phyloP scores from a whole-genome alignment of 2,113 vertebrate genomes.

The Platysteira castanea region DNA sequence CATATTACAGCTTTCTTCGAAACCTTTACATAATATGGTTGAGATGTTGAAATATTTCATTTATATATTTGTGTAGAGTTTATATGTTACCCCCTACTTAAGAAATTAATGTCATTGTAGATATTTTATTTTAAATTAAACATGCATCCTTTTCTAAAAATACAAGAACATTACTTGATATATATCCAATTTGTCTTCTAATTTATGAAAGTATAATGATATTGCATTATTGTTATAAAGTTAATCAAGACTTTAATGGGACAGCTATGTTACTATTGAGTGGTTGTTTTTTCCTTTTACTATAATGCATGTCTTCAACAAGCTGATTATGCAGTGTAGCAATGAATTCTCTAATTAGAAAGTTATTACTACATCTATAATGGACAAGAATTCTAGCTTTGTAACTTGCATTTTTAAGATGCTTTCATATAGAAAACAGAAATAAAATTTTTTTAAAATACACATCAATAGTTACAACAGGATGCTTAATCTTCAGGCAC shows the following conservation, averaged over 20 bases:
- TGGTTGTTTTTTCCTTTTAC: slow-evolving; percentile 23
- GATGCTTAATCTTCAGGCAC: neutral
- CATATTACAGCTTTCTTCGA: neutral
- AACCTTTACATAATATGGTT: slow-evolving; percentile 38
- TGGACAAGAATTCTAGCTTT: slow-evolving; percentile 35
- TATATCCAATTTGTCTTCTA: slow-evolving; percentile 64
- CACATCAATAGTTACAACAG: neutral
- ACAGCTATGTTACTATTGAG: slow-evolving; percentile 55
- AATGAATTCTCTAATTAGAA: slow-evolving; percentile 72
- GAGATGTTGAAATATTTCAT: slow-evolving; percentile 32
- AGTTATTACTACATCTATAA: slow-evolving; percentile 63
- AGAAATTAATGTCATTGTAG: slow-evolving; percentile 41
- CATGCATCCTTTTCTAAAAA: slow-evolving; percentile 20
- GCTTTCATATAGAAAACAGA: neutral
- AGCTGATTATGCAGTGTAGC: slow-evolving; percentile 66
- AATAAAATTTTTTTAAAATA: neutral
- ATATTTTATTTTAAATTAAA: slow-evolving; percentile 69
- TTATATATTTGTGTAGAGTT: slow-evolving; percentile 3
- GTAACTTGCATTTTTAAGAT: slow-evolving; percentile 28
- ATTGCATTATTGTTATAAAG: slow-evolving; percentile 69
- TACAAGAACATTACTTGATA: slow-evolving; percentile 38
- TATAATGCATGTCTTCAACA: slow-evolving; percentile 60
- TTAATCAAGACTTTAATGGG: slow-evolving; percentile 76
- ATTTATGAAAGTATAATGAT: slow-evolving; percentile 70
- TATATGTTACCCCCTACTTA: neutral